Evolutionary conservation across 1,140 invertebrate genomes (phyloP), one percentile per base, ranked within the genome.

Genomic region (Drosophila rhopaloa): DNA sequence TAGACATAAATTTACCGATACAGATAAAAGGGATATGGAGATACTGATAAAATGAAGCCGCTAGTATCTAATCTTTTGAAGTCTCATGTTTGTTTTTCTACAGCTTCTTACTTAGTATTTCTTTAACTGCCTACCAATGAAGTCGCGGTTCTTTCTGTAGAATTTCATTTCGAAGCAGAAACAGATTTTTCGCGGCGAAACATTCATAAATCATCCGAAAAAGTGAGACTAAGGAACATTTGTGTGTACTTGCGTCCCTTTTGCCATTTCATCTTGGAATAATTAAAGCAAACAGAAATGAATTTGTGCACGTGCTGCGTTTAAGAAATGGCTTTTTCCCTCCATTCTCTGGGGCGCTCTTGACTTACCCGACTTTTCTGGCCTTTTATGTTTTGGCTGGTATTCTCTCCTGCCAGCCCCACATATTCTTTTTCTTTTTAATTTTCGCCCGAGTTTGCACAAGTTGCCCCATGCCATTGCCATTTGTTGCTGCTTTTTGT

Each of bases 291-390:
- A 71, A 56, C 62, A 63, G 66, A 83, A 88, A 76, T 63, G 72
- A 79, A 75, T 80, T 88, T 66, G 65, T 74, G 76, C 84, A 88
- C 83, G 83, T 88, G 84, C 84, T 88, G 83, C 53, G 63, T 70
- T 83, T 71, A 89, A 80, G 80, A 89, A 88, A 88, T 89, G 83
- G 63, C 72, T 79, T 88, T 88, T 73, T 8, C 58, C 57, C 44
- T 24, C 57, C 60, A 44, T 75, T 67, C 62, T 66, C 60, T 44
- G 46, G 65, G 47, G 65, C 65, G 54, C 62, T 70, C 51, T 82
- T 82, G 59, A 54, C 75, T 67, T 75, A 46, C 43, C 48, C 35
- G 61, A 58, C 70, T 74, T 76, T 86, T 58, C 44, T 50, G 83
- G 68, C 60, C 83, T 89, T 86, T 89, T 77, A 61, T 79, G 59